Evolutionary conservation across 1,140 invertebrate species (phyloP).

Genomic region (Dufourea novaeangliae): DNA sequence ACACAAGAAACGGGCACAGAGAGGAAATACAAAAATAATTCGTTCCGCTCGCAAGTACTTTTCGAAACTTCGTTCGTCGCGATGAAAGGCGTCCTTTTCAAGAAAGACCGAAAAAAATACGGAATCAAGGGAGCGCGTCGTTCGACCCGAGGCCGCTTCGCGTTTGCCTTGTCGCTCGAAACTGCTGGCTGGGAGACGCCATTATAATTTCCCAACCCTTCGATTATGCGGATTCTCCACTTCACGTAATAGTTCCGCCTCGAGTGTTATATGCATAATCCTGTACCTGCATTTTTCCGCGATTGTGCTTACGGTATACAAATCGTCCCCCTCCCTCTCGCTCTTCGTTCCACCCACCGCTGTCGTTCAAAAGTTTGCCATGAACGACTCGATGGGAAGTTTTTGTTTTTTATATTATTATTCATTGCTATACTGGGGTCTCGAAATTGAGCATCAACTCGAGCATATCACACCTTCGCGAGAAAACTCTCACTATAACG

Average conservation of each 20-base stretch:
- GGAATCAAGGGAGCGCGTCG: not conserved
- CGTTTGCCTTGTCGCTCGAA: not conserved
- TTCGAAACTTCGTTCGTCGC: not conserved
- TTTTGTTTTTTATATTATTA: too few relatives aligned
- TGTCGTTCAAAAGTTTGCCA: too few relatives aligned
- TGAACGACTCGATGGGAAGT: too few relatives aligned
- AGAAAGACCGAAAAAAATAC: not conserved
- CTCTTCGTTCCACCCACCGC: too few relatives aligned
- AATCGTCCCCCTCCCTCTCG: not conserved
- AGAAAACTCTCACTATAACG: too few relatives aligned
- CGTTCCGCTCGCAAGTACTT: conserved; percentile 8
- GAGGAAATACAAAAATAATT: conserved; percentile 31
- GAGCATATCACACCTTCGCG: too few relatives aligned
- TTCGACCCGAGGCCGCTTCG: not conserved
- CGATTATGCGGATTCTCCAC: conserved; percentile 44
- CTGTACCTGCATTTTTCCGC: conserved; percentile 29
- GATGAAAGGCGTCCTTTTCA: too few relatives aligned
- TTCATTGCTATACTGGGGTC: too few relatives aligned
- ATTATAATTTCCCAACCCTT: conserved; percentile 45
- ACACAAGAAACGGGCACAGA: not conserved
- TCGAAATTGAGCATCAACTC: too few relatives aligned
- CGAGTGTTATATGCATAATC: conserved; percentile 47
- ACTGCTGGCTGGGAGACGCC: not conserved
- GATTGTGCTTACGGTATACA: conserved; percentile 3
- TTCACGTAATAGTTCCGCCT: not conserved